Conservation (phyloP, 2,113 vertebrate species). For the Tragulus kanchil region DNA sequence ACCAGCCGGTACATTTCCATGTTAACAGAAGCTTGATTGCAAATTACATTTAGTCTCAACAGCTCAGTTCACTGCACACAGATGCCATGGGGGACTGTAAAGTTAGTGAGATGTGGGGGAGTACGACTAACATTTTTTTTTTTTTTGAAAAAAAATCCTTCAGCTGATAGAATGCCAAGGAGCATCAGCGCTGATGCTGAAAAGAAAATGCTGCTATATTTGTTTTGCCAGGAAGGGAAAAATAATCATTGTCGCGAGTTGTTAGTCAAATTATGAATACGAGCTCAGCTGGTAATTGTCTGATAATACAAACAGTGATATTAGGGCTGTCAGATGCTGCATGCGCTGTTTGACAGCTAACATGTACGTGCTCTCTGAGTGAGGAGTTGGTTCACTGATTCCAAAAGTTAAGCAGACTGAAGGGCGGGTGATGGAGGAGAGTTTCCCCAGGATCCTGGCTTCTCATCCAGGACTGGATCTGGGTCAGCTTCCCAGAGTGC, state of each 20-base stretch:
- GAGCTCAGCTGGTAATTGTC: conserved; percentile 84
- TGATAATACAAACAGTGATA: conserved; percentile 81
- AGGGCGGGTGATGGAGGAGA: neutral
- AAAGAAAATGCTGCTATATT: conserved; percentile 86
- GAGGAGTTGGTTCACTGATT: conserved; percentile 42
- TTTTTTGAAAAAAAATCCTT: conserved; percentile 48
- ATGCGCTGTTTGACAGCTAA: conserved; percentile 74
- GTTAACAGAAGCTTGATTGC: conserved; percentile 89
- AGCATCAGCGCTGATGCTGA: conserved; percentile 84
- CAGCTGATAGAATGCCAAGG: conserved; percentile 85
- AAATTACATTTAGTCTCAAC: conserved; percentile 90
- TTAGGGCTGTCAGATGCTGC: conserved; percentile 78
- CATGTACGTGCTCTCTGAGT: conserved; percentile 64
- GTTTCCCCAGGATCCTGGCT: neutral
- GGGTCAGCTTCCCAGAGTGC: neutral
- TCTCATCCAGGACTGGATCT: neutral
- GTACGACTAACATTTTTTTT: conserved; percentile 85
- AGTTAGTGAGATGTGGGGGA: conserved; percentile 89
- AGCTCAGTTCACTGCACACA: conserved; percentile 90
- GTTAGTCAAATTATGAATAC: conserved; percentile 87
- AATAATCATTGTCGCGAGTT: conserved; percentile 86
- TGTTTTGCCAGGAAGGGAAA: conserved; percentile 87
- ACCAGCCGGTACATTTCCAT: conserved; percentile 89
- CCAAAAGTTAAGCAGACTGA: conserved; percentile 60
- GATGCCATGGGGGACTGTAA: conserved; percentile 88